Conservation (phyloP, 1,140 invertebrate genomes). For the Apolygus lucorum region DNA sequence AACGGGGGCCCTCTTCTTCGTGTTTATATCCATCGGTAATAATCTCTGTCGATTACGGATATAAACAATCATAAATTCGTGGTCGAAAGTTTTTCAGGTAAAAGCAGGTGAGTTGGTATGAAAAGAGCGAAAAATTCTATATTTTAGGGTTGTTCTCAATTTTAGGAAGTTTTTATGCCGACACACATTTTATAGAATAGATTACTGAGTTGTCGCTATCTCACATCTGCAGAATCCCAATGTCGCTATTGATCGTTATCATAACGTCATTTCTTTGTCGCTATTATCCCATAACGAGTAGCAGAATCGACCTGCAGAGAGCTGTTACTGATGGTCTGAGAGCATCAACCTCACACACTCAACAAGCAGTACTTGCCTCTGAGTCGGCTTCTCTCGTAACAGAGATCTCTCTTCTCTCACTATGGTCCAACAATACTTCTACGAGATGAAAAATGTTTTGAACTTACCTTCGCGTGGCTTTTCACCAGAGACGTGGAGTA, state of each 20-base stretch:
- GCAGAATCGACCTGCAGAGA: not conserved
- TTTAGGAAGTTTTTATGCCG: no score
- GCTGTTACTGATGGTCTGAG: not conserved
- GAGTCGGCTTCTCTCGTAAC: not conserved
- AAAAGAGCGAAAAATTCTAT: no score
- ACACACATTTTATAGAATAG: no score
- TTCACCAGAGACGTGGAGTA: conserved; percentile 41
- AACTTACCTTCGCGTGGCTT: conserved; percentile 44
- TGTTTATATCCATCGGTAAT: not conserved
- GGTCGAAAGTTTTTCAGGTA: not conserved
- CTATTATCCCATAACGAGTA: not conserved
- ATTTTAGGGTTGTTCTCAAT: no score
- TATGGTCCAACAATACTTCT: not conserved
- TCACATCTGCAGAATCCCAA: no score
- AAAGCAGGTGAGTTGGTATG: no score
- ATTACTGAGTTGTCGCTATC: no score
- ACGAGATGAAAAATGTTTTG: conserved; percentile 1
- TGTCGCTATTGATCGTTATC: no score
- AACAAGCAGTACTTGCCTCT: not conserved
- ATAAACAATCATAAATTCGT: not conserved
- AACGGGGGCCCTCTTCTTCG: no score
- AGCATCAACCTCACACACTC: not conserved
- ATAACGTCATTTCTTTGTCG: not conserved
- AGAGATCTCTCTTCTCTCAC: not conserved
- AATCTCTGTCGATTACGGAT: not conserved